Evolutionary conservation across 2,113 vertebrate species (phyloP), one percentile per base, ranked within the genome.

Genomic region (Felis catus): DNA sequence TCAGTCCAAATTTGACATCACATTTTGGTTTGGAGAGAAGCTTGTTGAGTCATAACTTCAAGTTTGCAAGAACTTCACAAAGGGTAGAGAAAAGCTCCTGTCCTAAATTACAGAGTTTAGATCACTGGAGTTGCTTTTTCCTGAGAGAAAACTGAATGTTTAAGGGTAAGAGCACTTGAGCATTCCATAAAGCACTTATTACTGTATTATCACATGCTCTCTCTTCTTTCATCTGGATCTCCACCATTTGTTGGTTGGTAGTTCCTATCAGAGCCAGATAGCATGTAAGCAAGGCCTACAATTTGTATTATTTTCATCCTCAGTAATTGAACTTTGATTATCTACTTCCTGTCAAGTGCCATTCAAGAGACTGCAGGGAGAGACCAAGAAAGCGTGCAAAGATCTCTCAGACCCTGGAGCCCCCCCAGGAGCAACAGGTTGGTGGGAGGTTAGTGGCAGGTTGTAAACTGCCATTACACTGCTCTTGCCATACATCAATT

Each of bases 401-500:
- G 68, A 41, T 51, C 41, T 23, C 0, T 41, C 82, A 71, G 89
- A 53, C 31, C 33, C 83, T 45, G 18, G 51, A 83, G 53, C 8
- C 74, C 74, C 33, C 65, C 81, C 19, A 89, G 48, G 29, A 97
- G 91, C 0, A 88, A 55, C 87, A 78, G 39, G n/a, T 89, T 89
- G 31, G 74, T 61, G 31, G 58, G 39, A 51, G 55, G 55, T 58
- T 58, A 21, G 55, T 58, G 55, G 58, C 58, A 61, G 21, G 65
- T 51, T 58, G 66, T 79, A 53, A 78, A 31, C 53, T 9, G 78
- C 78, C 90, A 80, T 51, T 63, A 89, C 84, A 80, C 95, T 70
- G 66, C 88, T 96, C 97, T 96, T 88, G 70, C 74, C 92, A 91
- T 83, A 53, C 58, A 48, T 97, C 94, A 81, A 12, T 86, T 97